Evolutionary conservation across 2,113 vertebrate species (phyloP).

Genomic region (Plecturocebus donacophilus): DNA sequence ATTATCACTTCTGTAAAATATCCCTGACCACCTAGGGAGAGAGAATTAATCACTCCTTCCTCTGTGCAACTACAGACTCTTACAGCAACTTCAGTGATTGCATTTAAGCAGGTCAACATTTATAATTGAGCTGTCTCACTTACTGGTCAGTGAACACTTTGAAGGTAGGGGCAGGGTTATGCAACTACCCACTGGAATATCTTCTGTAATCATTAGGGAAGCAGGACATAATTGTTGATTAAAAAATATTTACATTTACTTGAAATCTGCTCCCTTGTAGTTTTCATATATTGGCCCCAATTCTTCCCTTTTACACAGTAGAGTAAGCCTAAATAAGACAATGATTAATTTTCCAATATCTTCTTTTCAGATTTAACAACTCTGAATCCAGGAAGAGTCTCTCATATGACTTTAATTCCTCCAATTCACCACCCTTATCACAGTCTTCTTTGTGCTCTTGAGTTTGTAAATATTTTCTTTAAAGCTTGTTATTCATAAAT

Average conservation of each 20-base stretch:
- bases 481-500: background rate
- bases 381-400: background rate
- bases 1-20: background rate
- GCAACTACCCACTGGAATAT: too few relatives aligned
- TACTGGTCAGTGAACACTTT: background rate
- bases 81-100: background rate
- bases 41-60: background rate
- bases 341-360: background rate
- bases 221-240: background rate
- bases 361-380: background rate
- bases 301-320: background rate
- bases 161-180: background rate
- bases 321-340: background rate
- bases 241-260: background rate
- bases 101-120: background rate
- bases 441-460: background rate
- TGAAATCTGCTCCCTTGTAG: background rate
- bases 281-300: background rate
- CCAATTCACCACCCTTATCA: background rate
- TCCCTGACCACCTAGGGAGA: background rate
- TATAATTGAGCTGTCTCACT: background rate
- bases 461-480: background rate
- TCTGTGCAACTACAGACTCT: background rate
- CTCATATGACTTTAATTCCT: background rate
- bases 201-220: background rate